These are phyloP conservation scores for Amazona guildingii DNA, from an alignment of 2,113 vertebrate genomes.

Conservation along the genomic window DNA sequence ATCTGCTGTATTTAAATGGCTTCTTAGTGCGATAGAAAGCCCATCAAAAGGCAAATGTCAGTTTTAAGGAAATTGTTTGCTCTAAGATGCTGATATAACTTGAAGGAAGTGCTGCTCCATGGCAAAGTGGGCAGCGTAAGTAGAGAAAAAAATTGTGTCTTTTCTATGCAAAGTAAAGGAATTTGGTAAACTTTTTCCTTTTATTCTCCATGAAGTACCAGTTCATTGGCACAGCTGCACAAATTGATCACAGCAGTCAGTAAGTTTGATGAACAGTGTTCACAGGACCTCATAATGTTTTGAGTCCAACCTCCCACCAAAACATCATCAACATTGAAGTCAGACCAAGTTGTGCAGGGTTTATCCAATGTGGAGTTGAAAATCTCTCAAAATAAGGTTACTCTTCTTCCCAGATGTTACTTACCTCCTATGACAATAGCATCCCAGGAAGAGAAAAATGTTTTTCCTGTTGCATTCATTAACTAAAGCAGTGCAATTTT, in stretches of 20 bases:
- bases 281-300: background rate
- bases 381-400: background rate
- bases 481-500: background rate
- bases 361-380: background rate
- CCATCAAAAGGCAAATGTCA: background rate
- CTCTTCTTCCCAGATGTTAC: background rate
- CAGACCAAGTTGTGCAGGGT: background rate
- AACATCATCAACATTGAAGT: background rate
- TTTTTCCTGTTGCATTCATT: background rate
- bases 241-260: background rate
- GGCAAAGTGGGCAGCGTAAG: background rate
- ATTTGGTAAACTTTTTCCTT: background rate
- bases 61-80: conserved; percentile 4
- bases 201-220: background rate
- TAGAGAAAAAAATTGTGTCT: background rate
- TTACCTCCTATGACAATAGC: background rate
- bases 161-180: background rate
- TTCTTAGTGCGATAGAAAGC: conserved; percentile 5
- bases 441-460: background rate
- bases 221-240: background rate
- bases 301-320: background rate
- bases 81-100: background rate
- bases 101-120: background rate
- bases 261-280: background rate
- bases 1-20: background rate